Base-by-base conservation (phyloP, 1,140 invertebrate species). In the Macrobrachium rosenbergii region DNA sequence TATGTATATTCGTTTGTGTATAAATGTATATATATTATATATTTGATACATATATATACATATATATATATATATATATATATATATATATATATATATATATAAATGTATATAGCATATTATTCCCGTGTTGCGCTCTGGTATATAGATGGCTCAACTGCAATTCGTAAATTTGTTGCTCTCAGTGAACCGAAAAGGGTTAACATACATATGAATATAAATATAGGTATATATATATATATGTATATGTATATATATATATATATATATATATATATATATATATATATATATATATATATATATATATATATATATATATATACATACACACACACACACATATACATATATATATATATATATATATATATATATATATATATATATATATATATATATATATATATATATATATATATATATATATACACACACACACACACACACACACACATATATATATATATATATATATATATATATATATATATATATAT, bases 401-500 rank as follows among this genome's bases (percentile, higher is more conserved):
- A 75, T 75, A 75, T 37, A 75, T 75, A 75, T 75, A 75, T 75
- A 75, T 75, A 75, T 52, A 52, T 52, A 52, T 52, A 52, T 52
- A 52, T 52, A 52, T 52, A 52, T 52, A 52, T 52, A 52, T 52
- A 52, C 10, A n/a, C n/a, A n/a, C n/a, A n/a, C n/a, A n/a, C n/a
- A n/a, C n/a, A n/a, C n/a, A n/a, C n/a, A n/a, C n/a, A n/a, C n/a
- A n/a, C n/a, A n/a, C n/a, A n/a, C n/a, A 23, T 72, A 72, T 72
- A 72, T 72, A 72, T 72, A 72, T 72, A 72, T 72, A 72, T 72
- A 72, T 72, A 75, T 75, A 75, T 75, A 75, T 75, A 75, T 75
- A 75, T 75, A 75, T 75, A 75, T 75, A 75, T 75, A 75, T 75
- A 43, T 75, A 75, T 45, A 75, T 75, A 75, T 75, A 75, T 75